Base-by-base conservation (phyloP, 92 coral and sea anemone genomes). In the Palythoa heliodiscus region DNA sequence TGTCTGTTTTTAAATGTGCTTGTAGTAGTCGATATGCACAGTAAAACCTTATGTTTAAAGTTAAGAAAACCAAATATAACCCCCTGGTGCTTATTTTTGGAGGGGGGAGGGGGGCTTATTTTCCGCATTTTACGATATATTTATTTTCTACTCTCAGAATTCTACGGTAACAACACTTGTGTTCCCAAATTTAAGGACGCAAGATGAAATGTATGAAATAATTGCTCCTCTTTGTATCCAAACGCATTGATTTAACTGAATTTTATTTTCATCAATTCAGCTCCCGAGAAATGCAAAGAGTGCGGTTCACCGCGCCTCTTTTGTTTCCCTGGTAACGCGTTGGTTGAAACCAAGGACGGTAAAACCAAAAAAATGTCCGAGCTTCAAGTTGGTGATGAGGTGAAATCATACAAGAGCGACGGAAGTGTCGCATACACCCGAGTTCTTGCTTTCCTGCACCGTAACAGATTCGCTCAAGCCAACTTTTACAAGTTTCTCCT, bases 241-340 rank as follows among this genome's bases (percentile, higher is more conserved):
- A 43, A 43, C 4, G 3, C 50, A 29, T 29, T 29, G 35, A 29
- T 29, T 60, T 19, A 23, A 29, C n/a, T 16, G 19, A n/a, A 2
- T 24, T 11, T 15, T 0, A 15, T 20, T 58, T 20, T 13, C 4
- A 14, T 61, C 20, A 19, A 43, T 39, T 19, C 38, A 80, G 84
- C 25, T 47, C 73, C 84, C 14, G 38, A 80, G 73, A 48, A 48
- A 43, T 80, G 84, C 84, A 66, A 80, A 60, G 63, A 64, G 4
- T 80, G 84, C 22, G 84, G 84, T 3, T 39, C 40, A 0, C 84
- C 74, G 5, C 84, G 84, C 55, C 2, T 80, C 25, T 48, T 80
- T 23, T 80, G 84, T 66, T 80, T 80, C 29, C 84, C 84, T 66
- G 84, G 84, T 35, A 66, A 52, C 57, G 84, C 84, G 14, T 43